Base-by-base conservation (phyloP, 2,797 vertebrate species). In the Macroramphosus scolopax region DNA sequence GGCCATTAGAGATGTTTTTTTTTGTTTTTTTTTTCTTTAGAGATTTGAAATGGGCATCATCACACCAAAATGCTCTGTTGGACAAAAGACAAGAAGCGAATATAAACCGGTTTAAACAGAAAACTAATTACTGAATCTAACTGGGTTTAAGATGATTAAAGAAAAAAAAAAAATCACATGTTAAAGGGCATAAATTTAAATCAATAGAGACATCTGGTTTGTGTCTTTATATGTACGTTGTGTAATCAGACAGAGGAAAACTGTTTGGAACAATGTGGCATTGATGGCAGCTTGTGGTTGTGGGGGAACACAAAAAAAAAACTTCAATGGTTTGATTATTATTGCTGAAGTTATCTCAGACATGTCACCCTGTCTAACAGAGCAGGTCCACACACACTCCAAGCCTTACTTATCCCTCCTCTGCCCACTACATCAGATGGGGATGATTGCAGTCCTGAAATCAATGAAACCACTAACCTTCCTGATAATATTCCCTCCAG, bases 391-490 rank as follows among this genome's bases (percentile, higher is more conserved):
- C 48, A 36, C 51, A 67, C 52, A 60, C 55, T 39, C 69, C 61
- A n/a, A n/a, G n/a, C 41, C 60, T 76, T 64, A 56, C 70, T 81
- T 76, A 68, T 77, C 73, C 75, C 72, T 57, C 60, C 71, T 80
- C 78, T 67, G 68, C 82, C 83, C 75, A 64, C 84, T 73, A 84
- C 85, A 88, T 82, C 79, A 87, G 86, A 89, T 89, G 80, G 71
- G 68, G 68, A 79, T 81, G 84, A 90, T 88, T 85, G 85, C 81
- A 83, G 83, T 58, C 79, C 65, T 70, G 62, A 81, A 85, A 89
- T 87, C 86, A 86, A 87, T 88, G 82, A 90, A 91, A 87, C 85
- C 87, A 84, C 86, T 79, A 84, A 82, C 82, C 82, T 88, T 75
- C 69, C 77, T 82, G 86, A 88, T 91, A 87, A 85, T 86, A 84